Evolutionary conservation across 2,113 vertebrate species (phyloP).

Genomic region (Ivindomyrus marchei): DNA sequence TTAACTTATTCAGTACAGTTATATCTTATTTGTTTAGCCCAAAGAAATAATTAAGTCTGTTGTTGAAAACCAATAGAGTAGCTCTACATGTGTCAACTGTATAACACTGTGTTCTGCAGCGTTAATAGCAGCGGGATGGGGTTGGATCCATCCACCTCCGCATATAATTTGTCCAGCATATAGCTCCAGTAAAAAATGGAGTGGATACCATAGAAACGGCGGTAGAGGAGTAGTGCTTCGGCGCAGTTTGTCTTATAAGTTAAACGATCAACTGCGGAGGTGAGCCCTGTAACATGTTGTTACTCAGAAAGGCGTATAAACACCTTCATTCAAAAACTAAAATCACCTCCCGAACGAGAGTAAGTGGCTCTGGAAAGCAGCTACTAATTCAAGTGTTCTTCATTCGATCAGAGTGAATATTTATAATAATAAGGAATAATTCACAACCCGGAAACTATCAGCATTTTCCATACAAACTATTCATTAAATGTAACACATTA

Average conservation of each 20-base stretch:
- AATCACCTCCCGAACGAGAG: background rate
- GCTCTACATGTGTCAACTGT: background rate
- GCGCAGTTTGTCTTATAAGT: background rate
- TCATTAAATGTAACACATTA: background rate
- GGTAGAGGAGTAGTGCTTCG: background rate
- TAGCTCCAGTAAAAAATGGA: background rate
- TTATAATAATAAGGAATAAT: background rate
- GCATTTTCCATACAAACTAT: background rate
- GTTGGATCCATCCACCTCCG: background rate
- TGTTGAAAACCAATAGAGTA: background rate
- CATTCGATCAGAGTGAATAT: background rate
- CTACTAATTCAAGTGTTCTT: background rate
- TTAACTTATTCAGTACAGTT: background rate
- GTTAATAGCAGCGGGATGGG: background rate
- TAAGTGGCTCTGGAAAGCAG: background rate
- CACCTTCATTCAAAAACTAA: background rate
- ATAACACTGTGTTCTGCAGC: background rate
- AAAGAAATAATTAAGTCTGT: background rate
- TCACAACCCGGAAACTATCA: background rate
- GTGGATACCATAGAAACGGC: background rate
- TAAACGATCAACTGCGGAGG: background rate
- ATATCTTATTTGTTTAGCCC: background rate
- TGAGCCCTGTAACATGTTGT: background rate
- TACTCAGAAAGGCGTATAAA: background rate
- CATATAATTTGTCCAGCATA: background rate